phyloP scores from a whole-genome alignment of 2,888 invertebrate genomes.

The Stegana nigrithorax region DNA sequence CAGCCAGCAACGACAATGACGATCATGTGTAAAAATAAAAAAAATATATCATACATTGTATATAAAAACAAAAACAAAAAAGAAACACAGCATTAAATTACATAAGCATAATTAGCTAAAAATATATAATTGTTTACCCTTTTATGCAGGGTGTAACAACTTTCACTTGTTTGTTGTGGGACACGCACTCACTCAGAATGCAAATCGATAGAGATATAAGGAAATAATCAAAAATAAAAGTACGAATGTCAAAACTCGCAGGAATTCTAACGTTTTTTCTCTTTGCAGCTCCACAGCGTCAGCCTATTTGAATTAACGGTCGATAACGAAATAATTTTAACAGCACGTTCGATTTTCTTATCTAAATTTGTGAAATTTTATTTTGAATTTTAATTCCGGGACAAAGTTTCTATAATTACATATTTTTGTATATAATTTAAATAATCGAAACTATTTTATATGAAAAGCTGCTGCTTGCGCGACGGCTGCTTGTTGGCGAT shows the following conservation, averaged over 20 bases:
- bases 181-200: conserved; percentile 53
- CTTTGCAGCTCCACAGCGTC: conserved; percentile 68
- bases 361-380: neutral
- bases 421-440: neutral
- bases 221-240: conserved; percentile 66
- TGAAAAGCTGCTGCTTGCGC: neutral
- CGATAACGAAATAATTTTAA: conserved; percentile 26
- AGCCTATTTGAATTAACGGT: conserved; percentile 45
- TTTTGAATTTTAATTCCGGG: conserved; percentile 11
- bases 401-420: neutral
- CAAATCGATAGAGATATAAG: conserved; percentile 66
- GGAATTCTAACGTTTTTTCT: conserved; percentile 66
- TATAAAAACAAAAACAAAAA: conserved; percentile 6
- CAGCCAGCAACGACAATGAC: too few relatives aligned
- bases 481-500: neutral
- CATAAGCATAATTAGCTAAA: conserved; percentile 30
- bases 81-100: conserved; percentile 29
- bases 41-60: conserved; percentile 12
- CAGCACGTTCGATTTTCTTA: neutral
- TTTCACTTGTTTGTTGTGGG: conserved; percentile 20
- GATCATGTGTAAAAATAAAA: conserved; percentile 20
- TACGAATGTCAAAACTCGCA: conserved; percentile 66
- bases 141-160: conserved; percentile 21
- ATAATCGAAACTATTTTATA: neutral
- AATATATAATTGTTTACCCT: conserved; percentile 40